A percentile compares a stretch with the other conserved stretches of the same genome.
phyloP scores from a whole-genome alignment of 2,888 invertebrate genomes.

The Anodontia alba region DNA sequence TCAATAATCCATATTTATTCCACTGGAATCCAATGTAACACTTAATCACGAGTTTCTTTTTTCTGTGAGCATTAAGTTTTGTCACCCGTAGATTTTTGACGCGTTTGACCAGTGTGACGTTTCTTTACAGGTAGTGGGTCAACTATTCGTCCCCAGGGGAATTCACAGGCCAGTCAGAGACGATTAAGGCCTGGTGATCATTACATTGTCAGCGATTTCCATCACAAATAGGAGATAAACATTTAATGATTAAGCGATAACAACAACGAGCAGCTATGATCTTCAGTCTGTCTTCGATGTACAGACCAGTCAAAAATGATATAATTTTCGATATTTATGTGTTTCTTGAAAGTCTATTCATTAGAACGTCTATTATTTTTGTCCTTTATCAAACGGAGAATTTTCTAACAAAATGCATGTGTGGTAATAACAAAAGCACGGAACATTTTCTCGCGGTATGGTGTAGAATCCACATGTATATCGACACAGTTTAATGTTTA shows the following conservation, averaged over 20 bases:
- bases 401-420: too few relatives aligned
- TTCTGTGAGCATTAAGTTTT: not conserved
- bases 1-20: not conserved
- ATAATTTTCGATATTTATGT: too few relatives aligned
- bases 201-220: not conserved
- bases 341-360: too few relatives aligned
- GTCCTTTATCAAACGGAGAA: too few relatives aligned
- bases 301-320: too few relatives aligned
- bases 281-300: too few relatives aligned
- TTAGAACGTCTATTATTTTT: too few relatives aligned
- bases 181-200: not conserved
- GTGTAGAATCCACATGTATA: not conserved
- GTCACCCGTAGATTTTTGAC: not conserved
- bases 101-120: not conserved
- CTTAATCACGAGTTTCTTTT: not conserved
- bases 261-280: too few relatives aligned
- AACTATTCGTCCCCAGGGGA: conserved; percentile 15
- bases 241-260: not conserved
- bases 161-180: not conserved
- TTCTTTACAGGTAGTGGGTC: not conserved
- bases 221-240: not conserved
- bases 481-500: not conserved
- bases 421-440: too few relatives aligned
- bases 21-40: not conserved
- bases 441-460: too few relatives aligned